Conservation (phyloP, 2,888 invertebrate genomes). For the Drosophila atripex region DNA sequence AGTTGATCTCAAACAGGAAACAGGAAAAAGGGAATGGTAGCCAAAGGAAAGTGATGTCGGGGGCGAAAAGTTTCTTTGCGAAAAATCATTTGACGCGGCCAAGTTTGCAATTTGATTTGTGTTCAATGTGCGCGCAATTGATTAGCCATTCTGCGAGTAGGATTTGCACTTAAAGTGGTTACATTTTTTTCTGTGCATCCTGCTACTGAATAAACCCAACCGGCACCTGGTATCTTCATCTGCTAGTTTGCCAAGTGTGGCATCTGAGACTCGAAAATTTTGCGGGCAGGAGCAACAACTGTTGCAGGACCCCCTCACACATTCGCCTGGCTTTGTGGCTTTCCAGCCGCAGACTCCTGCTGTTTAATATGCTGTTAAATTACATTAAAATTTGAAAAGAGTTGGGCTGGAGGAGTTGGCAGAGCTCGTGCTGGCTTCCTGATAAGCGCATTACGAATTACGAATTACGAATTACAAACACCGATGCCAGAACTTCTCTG, state of each 20-base stretch:
- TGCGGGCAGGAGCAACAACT: conserved; percentile 34
- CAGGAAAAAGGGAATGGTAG: neutral
- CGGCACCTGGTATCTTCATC: conserved; percentile 33
- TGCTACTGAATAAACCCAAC: conserved; percentile 15
- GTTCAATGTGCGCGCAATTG: conserved; percentile 77
- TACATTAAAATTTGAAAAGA: conserved; percentile 72
- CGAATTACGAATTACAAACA: conserved; percentile 5
- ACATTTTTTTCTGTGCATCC: conserved; percentile 1
- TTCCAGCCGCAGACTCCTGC: conserved; percentile 56
- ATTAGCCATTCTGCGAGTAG: conserved; percentile 70
- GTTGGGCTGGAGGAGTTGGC: conserved; percentile 38
- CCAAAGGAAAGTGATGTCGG: conserved; percentile 7
- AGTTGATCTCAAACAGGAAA: conserved; percentile 58
- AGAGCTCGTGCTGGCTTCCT: conserved; percentile 35
- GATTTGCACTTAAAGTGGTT: conserved; percentile 11
- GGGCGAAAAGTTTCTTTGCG: conserved; percentile 48
- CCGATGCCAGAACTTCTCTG: neutral
- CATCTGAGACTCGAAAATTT: conserved; percentile 5
- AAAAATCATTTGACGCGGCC: conserved; percentile 53
- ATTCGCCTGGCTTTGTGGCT: conserved; percentile 27
- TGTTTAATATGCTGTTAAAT: conserved; percentile 79
- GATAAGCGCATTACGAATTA: conserved; percentile 71
- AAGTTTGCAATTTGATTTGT: conserved; percentile 82
- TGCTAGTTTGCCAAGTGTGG: conserved; percentile 40
- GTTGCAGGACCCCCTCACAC: conserved; percentile 31